Evolutionary conservation across 2,113 vertebrate species (phyloP).

Genomic region (Pitta sordida): DNA sequence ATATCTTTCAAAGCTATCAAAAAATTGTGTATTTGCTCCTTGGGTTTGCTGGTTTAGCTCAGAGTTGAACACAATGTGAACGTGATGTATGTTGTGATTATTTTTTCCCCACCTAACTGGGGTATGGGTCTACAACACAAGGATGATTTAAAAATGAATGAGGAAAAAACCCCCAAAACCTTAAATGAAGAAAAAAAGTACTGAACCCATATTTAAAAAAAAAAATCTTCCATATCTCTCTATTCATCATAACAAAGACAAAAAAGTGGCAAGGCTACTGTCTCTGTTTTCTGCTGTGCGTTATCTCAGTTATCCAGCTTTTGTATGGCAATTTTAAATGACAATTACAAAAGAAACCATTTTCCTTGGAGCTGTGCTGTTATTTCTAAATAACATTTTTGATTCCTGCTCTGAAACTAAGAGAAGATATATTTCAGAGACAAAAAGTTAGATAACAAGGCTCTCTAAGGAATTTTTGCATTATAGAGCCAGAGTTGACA

Average conservation of each 20-base stretch:
- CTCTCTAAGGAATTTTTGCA: background rate
- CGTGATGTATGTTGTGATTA: background rate
- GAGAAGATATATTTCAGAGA: slow-evolving; percentile 11
- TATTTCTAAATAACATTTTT: slow-evolving; percentile 32
- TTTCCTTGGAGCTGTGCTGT: slow-evolving; percentile 22
- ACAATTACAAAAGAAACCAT: background rate
- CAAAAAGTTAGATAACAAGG: slow-evolving; percentile 31
- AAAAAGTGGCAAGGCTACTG: background rate
- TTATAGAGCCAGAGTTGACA: background rate
- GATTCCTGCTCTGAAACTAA: slow-evolving; percentile 8
- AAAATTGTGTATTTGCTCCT: background rate
- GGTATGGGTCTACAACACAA: background rate
- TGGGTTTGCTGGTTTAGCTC: background rate
- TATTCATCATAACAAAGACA: background rate
- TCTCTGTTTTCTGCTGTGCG: background rate
- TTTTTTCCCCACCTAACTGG: background rate
- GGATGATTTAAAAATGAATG: background rate
- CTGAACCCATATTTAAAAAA: background rate
- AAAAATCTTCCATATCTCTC: background rate
- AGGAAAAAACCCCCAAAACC: background rate
- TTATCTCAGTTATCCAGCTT: slow-evolving; percentile 31
- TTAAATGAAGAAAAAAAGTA: background rate
- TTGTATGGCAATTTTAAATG: slow-evolving; percentile 33
- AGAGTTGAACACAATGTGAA: background rate
- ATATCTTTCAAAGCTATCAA: background rate